Conservation (phyloP, 1,140 invertebrate species). For the Oreohelix idahoensis region DNA sequence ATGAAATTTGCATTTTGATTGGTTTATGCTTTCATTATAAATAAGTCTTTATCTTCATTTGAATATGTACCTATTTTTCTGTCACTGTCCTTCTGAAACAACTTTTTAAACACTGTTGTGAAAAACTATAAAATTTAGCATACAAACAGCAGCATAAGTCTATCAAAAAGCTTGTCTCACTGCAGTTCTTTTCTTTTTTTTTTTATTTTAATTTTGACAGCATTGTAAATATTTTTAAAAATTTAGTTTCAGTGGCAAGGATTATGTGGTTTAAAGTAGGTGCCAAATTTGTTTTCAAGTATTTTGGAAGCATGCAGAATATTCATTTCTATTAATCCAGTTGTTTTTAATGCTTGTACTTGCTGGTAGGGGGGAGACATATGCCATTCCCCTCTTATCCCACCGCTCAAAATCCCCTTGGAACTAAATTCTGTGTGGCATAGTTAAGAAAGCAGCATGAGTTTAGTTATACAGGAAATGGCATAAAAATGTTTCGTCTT, state of each 20-base stretch:
- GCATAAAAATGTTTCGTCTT: background rate
- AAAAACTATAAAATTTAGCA: too few species aligned
- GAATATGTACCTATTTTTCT: too few species aligned
- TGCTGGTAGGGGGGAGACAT: background rate
- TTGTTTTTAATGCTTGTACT: background rate
- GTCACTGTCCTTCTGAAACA: too few species aligned
- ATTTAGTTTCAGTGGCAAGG: constrained; percentile 27
- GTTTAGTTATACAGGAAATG: too few species aligned
- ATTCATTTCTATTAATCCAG: background rate
- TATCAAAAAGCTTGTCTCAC: too few species aligned
- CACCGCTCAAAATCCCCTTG: background rate
- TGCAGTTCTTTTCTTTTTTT: background rate
- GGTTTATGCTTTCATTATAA: too few species aligned
- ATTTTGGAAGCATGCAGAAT: background rate
- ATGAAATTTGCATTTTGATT: too few species aligned
- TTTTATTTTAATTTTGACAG: background rate
- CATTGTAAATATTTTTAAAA: too few species aligned
- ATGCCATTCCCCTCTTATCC: background rate
- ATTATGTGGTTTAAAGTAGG: constrained; percentile 31
- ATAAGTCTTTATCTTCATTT: too few species aligned
- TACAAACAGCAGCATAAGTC: too few species aligned
- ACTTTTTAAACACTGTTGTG: too few species aligned
- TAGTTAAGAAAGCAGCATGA: background rate
- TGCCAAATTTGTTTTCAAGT: background rate
- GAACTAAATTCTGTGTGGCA: background rate